These are phyloP conservation scores for Zaprionus tsacasi DNA, from an alignment of 1,140 invertebrate genomes.

Conservation along the genomic window DNA sequence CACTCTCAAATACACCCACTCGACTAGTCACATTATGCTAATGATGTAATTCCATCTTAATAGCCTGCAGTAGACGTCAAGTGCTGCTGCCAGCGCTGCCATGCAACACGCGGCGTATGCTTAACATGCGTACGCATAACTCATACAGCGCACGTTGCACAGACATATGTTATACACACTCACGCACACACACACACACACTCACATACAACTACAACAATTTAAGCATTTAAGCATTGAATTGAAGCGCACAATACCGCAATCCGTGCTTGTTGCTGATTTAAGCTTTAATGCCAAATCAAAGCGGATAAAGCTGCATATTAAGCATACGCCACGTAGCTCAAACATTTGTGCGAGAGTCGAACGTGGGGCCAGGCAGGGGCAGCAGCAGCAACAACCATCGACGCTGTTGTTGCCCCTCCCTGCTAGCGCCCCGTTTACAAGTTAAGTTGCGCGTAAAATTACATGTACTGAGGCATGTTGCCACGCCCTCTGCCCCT, in stretches of 20 bases:
- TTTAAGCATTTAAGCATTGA: constrained; percentile 30
- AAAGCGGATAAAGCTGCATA: constrained; percentile 64
- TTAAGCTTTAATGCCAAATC: constrained; percentile 71
- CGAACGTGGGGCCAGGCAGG: constrained; percentile 2
- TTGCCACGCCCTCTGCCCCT: constrained; percentile 44
- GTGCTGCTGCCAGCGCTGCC: neutral
- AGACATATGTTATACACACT: neutral
- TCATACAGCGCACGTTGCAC: constrained; percentile 38
- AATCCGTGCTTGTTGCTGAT: constrained; percentile 55
- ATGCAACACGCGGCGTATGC: constrained; percentile 52
- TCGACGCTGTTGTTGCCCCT: neutral
- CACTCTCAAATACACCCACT: neutral
- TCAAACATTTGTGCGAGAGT: constrained; percentile 65
- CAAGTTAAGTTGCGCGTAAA: constrained; percentile 82
- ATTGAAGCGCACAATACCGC: constrained; percentile 28
- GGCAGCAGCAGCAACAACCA: neutral
- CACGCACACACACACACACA: constrained; percentile 2
- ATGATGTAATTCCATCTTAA: constrained; percentile 59
- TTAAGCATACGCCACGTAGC: constrained; percentile 74
- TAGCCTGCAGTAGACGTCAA: constrained; percentile 20
- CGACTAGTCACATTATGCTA: constrained; percentile 39
- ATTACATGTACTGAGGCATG: constrained; percentile 79
- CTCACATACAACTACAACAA: neutral
- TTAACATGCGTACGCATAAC: constrained; percentile 49
- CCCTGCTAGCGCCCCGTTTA: constrained; percentile 41